These are phyloP conservation scores for Peromyscus maniculatus DNA, from an alignment of 2,113 vertebrate species.

Conservation along the genomic window DNA sequence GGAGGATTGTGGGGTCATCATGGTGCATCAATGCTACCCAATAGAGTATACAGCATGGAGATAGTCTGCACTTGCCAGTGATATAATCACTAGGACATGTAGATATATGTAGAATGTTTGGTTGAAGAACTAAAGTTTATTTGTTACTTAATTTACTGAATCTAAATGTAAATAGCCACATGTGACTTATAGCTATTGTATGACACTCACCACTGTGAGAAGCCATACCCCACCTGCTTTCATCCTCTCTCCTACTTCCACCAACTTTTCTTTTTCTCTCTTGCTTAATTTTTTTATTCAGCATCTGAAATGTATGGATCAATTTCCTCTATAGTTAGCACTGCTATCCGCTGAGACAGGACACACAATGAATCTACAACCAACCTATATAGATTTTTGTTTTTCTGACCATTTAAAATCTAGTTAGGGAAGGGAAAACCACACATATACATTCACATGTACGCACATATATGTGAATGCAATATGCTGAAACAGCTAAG, in stretches of 20 bases:
- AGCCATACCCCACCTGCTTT: neutral
- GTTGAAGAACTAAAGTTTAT: neutral
- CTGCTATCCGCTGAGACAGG: neutral
- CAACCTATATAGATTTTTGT: neutral
- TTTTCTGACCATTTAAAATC: constrained; percentile 32
- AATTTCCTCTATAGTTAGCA: neutral
- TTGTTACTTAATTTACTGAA: constrained; percentile 14
- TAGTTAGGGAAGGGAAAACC: neutral
- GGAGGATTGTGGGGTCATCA: neutral
- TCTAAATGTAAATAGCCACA: neutral
- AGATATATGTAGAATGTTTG: neutral
- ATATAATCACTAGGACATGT: neutral
- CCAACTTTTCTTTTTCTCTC: neutral
- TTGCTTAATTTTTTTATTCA: neutral
- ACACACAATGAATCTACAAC: neutral
- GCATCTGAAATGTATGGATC: neutral
- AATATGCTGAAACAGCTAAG: neutral
- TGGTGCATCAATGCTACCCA: neutral
- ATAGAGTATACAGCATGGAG: neutral
- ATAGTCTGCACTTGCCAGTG: neutral
- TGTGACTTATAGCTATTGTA: neutral
- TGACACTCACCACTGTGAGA: neutral
- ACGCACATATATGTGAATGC: neutral
- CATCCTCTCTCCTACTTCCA: neutral
- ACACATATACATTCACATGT: neutral